Conservation (phyloP, 2,888 invertebrate genomes). For the Oasisia sp. region DNA sequence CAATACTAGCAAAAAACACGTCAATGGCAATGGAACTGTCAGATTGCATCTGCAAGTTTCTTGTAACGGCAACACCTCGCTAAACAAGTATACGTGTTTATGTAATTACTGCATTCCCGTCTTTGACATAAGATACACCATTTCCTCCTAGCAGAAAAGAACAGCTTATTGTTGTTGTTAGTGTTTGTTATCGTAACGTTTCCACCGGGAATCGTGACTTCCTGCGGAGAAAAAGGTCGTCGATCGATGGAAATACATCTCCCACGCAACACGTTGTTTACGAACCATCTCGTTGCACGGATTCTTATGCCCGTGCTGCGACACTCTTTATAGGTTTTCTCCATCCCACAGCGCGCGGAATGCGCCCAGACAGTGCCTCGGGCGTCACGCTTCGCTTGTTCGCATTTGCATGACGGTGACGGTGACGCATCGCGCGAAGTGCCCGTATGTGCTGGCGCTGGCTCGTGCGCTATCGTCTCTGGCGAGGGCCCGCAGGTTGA, state of each 20-base stretch:
- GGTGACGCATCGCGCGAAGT: not conserved
- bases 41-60: not conserved
- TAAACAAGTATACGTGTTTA: not conserved
- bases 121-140: not conserved
- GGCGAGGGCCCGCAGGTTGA: not conserved
- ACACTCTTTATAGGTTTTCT: slow-evolving; percentile 17
- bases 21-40: not conserved
- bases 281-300: not conserved
- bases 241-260: not conserved
- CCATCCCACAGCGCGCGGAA: not conserved
- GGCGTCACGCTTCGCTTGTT: slow-evolving; percentile 9
- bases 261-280: slow-evolving; percentile 3
- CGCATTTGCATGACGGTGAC: slow-evolving; percentile 4
- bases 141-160: not conserved
- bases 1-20: not conserved
- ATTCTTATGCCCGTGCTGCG: not conserved
- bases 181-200: not conserved
- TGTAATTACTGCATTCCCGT: not conserved
- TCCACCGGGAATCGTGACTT: not conserved
- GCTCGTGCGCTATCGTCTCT: not conserved
- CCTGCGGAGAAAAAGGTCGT: not conserved
- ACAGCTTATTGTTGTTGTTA: not conserved
- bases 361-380: not conserved
- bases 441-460: not conserved
- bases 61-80: not conserved